phyloP scores from a whole-genome alignment of 2,888 invertebrate genomes.

The Desoria tigrina region DNA sequence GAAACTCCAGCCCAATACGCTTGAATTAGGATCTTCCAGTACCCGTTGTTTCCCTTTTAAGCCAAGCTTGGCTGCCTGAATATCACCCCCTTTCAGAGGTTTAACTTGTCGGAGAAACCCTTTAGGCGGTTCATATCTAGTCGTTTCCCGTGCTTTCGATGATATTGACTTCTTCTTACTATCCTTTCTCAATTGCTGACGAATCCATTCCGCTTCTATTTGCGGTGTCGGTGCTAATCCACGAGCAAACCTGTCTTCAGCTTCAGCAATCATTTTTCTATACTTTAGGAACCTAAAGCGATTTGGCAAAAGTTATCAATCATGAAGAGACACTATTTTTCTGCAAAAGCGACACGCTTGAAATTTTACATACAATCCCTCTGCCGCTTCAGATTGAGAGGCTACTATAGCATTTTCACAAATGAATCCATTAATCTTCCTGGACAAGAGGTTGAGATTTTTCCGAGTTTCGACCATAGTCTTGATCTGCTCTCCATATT shows the following conservation, averaged over 20 bases:
- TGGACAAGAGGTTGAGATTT: conserved; percentile 37
- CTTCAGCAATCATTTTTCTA: conserved; percentile 24
- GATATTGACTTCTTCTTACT: too few relatives aligned
- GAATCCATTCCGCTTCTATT: conserved; percentile 46
- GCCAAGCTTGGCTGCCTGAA: conserved; percentile 42
- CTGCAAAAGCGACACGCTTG: too few relatives aligned
- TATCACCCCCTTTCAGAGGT: conserved; percentile 38
- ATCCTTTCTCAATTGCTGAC: conserved; percentile 41
- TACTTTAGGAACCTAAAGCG: conserved; percentile 27
- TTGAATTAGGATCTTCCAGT: conserved; percentile 30
- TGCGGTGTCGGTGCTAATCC: conserved; percentile 39
- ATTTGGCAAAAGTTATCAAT: background rate
- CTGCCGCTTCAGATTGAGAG: conserved; percentile 44
- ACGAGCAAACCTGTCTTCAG: conserved; percentile 31
- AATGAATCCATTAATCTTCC: conserved; percentile 49
- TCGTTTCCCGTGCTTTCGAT: conserved; percentile 25
- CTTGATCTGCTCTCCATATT: conserved; percentile 45
- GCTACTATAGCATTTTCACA: conserved; percentile 48
- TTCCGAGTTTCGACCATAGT: conserved; percentile 36
- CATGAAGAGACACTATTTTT: background rate
- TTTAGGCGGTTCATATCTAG: too few relatives aligned
- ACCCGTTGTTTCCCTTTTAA: conserved; percentile 14
- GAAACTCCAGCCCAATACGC: conserved; percentile 33
- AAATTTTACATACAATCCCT: conserved; percentile 31
- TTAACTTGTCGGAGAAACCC: conserved; percentile 34